Percentiles rank a stretch among this genome's conserved stretches.
These are phyloP conservation scores for Samia ricini DNA, from an alignment of 1,140 invertebrate species.

Conservation along the genomic window DNA sequence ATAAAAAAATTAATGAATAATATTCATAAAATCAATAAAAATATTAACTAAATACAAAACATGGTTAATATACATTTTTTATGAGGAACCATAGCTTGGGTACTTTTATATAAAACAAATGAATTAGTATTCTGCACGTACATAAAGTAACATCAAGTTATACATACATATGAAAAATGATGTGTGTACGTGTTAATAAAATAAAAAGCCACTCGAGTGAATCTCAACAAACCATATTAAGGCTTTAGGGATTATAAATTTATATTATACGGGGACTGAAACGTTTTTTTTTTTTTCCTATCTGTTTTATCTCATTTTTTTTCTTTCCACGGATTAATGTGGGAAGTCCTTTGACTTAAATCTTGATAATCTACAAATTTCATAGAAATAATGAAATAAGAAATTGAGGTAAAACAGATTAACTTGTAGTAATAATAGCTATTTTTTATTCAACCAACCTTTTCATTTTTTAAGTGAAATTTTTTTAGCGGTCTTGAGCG, in stretches of 20 bases:
- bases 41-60: too few relatives aligned
- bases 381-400: neutral
- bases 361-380: neutral
- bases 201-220: slow-evolving; percentile 36
- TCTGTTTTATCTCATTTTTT: neutral
- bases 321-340: neutral
- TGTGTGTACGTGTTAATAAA: slow-evolving; percentile 34
- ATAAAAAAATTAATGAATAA: too few relatives aligned
- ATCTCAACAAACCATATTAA: slow-evolving; percentile 40
- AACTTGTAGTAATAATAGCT: too few relatives aligned
- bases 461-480: too few relatives aligned
- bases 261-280: neutral
- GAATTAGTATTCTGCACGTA: neutral
- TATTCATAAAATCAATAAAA: too few relatives aligned
- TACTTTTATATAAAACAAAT: neutral
- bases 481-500: too few relatives aligned
- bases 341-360: neutral
- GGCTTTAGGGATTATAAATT: slow-evolving; percentile 23
- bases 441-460: too few relatives aligned
- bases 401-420: neutral
- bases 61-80: too few relatives aligned
- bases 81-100: neutral
- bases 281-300: neutral
- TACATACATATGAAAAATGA: slow-evolving; percentile 13
- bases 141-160: neutral